These are phyloP conservation scores for Austrolebias charrua DNA, from an alignment of 2,797 vertebrate species.

Conservation along the genomic window DNA sequence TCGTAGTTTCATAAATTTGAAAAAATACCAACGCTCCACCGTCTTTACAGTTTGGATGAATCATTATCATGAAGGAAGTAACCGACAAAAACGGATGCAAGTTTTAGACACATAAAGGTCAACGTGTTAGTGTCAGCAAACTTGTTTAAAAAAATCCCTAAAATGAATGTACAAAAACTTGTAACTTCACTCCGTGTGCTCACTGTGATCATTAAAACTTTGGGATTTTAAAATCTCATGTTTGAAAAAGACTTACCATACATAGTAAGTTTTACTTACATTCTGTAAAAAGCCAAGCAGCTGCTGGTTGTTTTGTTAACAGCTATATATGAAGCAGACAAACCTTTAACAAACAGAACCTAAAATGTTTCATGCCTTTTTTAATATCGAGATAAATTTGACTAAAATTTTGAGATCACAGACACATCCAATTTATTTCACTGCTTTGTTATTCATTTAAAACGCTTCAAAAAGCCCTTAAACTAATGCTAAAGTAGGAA, in stretches of 20 bases:
- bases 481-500: conserved; percentile 8
- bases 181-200: background rate
- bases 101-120: background rate
- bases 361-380: too few species aligned
- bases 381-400: too few species aligned
- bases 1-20: background rate
- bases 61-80: background rate
- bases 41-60: background rate
- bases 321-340: too few species aligned
- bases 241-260: background rate
- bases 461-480: conserved; percentile 2
- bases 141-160: background rate
- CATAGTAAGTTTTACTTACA: too few species aligned
- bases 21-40: background rate
- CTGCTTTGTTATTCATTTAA: background rate
- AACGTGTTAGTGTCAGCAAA: background rate
- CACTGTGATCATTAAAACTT: background rate
- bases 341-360: too few species aligned
- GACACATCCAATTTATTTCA: too few species aligned
- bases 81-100: background rate
- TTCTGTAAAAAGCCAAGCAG: too few species aligned
- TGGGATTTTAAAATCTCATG: background rate
- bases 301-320: too few species aligned
- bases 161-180: background rate
- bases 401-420: too few species aligned